phyloP scores from a whole-genome alignment of 1,140 invertebrate species.

The Cydia amplana region DNA sequence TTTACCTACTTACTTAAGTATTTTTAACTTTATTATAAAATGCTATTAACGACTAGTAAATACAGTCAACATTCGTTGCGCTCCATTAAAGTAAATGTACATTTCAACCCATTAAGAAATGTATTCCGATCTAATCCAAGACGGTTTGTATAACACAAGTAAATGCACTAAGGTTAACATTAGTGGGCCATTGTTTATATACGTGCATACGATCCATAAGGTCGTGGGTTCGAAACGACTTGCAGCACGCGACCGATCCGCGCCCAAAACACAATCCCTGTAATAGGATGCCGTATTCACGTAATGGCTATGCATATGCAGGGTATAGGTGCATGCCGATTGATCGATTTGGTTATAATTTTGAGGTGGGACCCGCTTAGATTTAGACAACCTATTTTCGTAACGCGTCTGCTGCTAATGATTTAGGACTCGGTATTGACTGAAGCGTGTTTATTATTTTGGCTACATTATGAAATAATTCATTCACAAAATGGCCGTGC shows the following conservation, averaged over 20 bases:
- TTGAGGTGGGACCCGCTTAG: background rate
- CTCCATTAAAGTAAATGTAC: background rate
- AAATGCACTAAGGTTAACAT: constrained; percentile 8
- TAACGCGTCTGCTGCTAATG: background rate
- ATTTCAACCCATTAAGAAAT: background rate
- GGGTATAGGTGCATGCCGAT: background rate
- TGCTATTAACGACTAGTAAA: background rate
- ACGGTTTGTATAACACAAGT: constrained; percentile 19
- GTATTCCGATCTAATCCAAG: constrained; percentile 6
- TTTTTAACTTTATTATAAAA: background rate
- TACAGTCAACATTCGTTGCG: background rate
- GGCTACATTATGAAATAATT: too few species aligned
- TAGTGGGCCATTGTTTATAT: constrained; percentile 8
- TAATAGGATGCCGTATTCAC: constrained; percentile 13
- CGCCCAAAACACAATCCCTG: constrained; percentile 16
- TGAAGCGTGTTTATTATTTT: too few species aligned
- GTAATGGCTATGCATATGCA: constrained; percentile 3
- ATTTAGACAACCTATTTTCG: background rate
- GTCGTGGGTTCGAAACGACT: constrained; percentile 17
- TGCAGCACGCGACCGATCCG: constrained; percentile 27
- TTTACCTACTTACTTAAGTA: background rate
- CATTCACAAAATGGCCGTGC: too few species aligned
- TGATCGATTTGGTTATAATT: constrained; percentile 1
- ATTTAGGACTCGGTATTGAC: background rate
- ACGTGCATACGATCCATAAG: constrained; percentile 16